Base-by-base conservation (phyloP, 2,888 invertebrate genomes). In the Papilio gigon region DNA sequence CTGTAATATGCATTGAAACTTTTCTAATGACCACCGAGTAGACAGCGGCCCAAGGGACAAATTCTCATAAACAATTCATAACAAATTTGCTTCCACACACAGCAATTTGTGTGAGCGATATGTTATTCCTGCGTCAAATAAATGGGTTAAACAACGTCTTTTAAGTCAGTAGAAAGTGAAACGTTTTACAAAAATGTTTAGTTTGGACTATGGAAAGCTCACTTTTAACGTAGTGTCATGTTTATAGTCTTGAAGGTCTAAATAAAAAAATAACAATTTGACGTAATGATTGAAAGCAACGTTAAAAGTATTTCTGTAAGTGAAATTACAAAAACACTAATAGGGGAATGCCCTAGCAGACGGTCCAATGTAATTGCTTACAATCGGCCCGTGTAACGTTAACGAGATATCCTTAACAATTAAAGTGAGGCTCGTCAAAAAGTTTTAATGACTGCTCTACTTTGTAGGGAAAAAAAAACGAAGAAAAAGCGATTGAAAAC, bases 361-460 rank as follows among this genome's bases (percentile, higher is more conserved):
- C 71, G 68, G 73, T 63, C 75, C 74, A 79, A 80, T 79, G 78
- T 82, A 76, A 78, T 70, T 66, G 60, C 71, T 33, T 69, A 65
- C 53, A 65, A 65, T 65, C 37, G n/a, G 40, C 60, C 27, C 71
- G 69, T 62, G 75, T 76, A 78, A 78, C 77, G 78, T 78, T 86
- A 84, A 85, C 86, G 80, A 87, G 86, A 85, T 84, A 84, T 84
- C 85, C 80, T 77, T 83, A 81, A 84, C 85, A 87, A 87, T 88
- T 86, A 86, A 83, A 87, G 77, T 78, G 75, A 72, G 79, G 76
- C 80, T 81, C 84, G 80, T 87, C 85, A 83, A 84, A 84, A 90
- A 89, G 83, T 89, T 90, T 88, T 89, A 90, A 90, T 86, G 88
- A 85, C 81, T 82, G 83, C 80, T 82, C 80, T 79, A 82, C 80